Evolutionary conservation across 1,140 invertebrate species (phyloP), one percentile per base, ranked within the genome.

Genomic region (Drosophila parvula): DNA sequence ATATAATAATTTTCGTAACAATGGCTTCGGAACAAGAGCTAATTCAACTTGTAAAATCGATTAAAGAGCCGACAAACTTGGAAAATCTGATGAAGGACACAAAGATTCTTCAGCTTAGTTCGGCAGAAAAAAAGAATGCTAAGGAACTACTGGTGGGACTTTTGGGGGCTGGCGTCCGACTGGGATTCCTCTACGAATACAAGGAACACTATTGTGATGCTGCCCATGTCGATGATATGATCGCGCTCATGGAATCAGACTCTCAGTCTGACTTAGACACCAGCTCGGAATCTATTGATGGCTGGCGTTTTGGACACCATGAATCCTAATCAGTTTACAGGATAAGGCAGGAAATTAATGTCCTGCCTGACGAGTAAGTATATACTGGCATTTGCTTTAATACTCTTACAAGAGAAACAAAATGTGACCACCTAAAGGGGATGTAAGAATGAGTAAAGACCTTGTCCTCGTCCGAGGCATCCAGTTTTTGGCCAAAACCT

Each of bases 171-270:
- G 73, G 41, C 4, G 28, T 70, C 10, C 22, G 27, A 3, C 30
- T 64, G 5, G 76, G 74, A 1, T 59, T 36, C 5, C 12, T 77
- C 1, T n/a, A 56, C 14, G 55, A 77, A 18, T 34, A 55, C 28
- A 75, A 75, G 3, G n/a, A 18, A 0, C 40, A 64, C 12, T 77
- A 77, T 16, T 71, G 14, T 12, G 34, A 41, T 10, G 14, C 50
- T 2, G 48, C 41, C 3, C 62, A 69, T 53, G 27, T 30, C 0
- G 44, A 75, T 4, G 63, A 78, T 10, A 27, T 75, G 18, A 2
- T 56, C 0, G 45, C 32, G 0, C 3, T 43, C 1, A 30, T 61
- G 12, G 47, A 16, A 11, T 28, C 47, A 1, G 59, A 61, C 3
- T 55, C 34, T 0, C 51, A 55, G 12, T 55, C 51, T 0, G 51